Evolutionary conservation across 2,888 invertebrate species (phyloP).

Genomic region (Netelia melanura): DNA sequence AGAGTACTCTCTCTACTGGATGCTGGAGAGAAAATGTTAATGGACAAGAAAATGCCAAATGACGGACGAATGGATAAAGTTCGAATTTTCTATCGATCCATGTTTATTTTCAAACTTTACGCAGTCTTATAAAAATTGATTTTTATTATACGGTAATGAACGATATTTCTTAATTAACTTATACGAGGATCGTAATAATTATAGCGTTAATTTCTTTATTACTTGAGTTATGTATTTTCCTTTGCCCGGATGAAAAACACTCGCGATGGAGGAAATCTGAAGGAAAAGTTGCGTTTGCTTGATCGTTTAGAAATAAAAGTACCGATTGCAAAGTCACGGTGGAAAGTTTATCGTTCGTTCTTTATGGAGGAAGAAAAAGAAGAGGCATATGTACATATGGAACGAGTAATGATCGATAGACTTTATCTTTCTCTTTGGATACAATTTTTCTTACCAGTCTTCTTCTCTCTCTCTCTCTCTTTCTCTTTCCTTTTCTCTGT

Average conservation of each 20-base stretch:
- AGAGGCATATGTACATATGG: slow-evolving; percentile 27
- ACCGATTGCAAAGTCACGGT: slow-evolving; percentile 55
- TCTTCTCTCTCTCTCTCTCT: not conserved
- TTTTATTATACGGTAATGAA: not conserved
- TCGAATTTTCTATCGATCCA: too few relatives aligned
- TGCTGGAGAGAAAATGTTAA: slow-evolving; percentile 31
- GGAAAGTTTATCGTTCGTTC: slow-evolving; percentile 52
- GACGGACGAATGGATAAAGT: slow-evolving; percentile 8
- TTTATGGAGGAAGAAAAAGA: slow-evolving; percentile 32
- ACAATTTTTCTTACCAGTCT: slow-evolving; percentile 11
- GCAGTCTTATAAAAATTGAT: not conserved
- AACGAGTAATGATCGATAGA: slow-evolving; percentile 54
- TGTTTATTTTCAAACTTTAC: too few relatives aligned
- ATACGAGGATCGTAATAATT: too few relatives aligned
- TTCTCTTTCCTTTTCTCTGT: not conserved
- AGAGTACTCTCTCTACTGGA: slow-evolving; percentile 1
- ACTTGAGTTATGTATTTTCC: not conserved
- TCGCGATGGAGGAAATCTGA: not conserved
- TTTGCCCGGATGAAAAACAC: slow-evolving; percentile 19
- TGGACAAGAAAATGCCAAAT: slow-evolving; percentile 20
- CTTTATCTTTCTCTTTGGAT: slow-evolving; percentile 50
- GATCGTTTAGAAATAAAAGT: slow-evolving; percentile 15
- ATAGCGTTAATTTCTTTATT: too few relatives aligned
- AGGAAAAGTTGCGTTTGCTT: slow-evolving; percentile 32
- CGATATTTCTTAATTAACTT: too few relatives aligned